Conservation (phyloP, 2,888 invertebrate species). For the Microctonus hyperodae region DNA sequence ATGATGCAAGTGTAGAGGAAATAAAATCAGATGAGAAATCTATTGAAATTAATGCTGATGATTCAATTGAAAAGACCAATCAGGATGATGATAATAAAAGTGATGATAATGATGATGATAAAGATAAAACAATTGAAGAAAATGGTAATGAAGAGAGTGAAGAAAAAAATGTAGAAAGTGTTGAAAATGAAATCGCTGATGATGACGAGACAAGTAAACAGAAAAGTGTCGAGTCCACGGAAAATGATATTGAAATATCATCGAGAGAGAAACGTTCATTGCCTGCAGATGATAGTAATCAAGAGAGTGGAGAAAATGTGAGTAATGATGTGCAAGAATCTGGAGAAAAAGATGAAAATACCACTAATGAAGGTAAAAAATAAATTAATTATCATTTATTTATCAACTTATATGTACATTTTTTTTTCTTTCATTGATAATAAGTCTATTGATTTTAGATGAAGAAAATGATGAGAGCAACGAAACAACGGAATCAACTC, state of each 20-base stretch:
- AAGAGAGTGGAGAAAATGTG: slow-evolving; percentile 42
- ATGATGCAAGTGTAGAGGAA: slow-evolving; percentile 40
- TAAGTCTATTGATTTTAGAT: neutral
- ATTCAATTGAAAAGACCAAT: slow-evolving; percentile 48
- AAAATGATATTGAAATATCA: slow-evolving; percentile 24
- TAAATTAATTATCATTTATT: too few relatives aligned
- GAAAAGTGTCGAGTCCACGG: slow-evolving; percentile 34
- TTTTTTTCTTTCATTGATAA: too few relatives aligned
- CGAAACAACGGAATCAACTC: slow-evolving; percentile 53
- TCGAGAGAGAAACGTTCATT: slow-evolving; percentile 25
- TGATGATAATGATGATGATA: slow-evolving; percentile 36
- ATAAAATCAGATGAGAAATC: slow-evolving; percentile 40
- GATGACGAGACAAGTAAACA: slow-evolving; percentile 40
- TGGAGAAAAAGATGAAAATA: slow-evolving; percentile 38
- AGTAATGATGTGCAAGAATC: slow-evolving; percentile 25
- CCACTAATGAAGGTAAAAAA: slow-evolving; percentile 36
- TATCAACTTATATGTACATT: neutral
- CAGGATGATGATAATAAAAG: slow-evolving; percentile 37
- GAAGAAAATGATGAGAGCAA: slow-evolving; percentile 35
- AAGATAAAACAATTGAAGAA: too few relatives aligned
- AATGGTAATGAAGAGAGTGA: slow-evolving; percentile 34
- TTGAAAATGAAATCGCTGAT: slow-evolving; percentile 37
- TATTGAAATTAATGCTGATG: slow-evolving; percentile 50
- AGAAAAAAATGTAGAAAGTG: slow-evolving; percentile 36
- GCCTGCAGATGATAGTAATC: slow-evolving; percentile 28